Evolutionary conservation across 2,113 vertebrate species (phyloP), one percentile per base, ranked within the genome.

Genomic region (Trichomycterus rosablanca): DNA sequence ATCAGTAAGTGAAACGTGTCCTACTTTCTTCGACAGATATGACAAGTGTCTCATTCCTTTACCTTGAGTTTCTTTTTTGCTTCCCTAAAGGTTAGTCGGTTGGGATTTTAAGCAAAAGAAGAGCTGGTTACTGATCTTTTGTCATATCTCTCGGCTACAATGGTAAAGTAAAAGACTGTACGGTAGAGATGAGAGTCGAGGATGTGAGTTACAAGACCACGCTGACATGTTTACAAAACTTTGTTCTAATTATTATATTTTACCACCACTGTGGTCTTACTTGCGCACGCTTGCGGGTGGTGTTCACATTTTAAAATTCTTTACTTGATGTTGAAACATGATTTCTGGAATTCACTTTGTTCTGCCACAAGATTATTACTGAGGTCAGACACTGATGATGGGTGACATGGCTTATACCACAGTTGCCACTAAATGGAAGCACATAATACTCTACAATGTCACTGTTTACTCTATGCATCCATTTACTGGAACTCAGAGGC

Each of bases 1-100:
- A 54, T 62, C 54, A 45, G 37, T 56, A 66, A 49, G 37, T 63
- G 61, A 66, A 51, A 45, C 39, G 48, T 58, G 62, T 66, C 53
- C 53, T 70, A 74, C 67, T 63, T 76, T 67, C 48, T 14, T 12
- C 32, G 50, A 67, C 59, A 67, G 54, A 56, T 69, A 28, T 58
- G 64, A 63, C 68, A 54, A 58, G 35, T 35, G 22, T 63, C 54
- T 59, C 40, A 30, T 67, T 19, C 45, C 35, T 46, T 66, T 37
- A 69, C 53, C 43, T 50, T 58, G 46, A 53, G 11, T 0, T 35
- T 43, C 32, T 45, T 58, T 42, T 57, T 45, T 63, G 40, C 30
- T 39, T 50, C 54, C 64, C 59, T 44, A 46, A 72, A 71, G 68
- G 64, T 67, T 67, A 63, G 19, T 45, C 24, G 37, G 37, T 23